A percentile compares a stretch with the other conserved stretches of the same genome.
phyloP scores from a whole-genome alignment of 2,888 invertebrate genomes.

The Falcaria lacertinaria region DNA sequence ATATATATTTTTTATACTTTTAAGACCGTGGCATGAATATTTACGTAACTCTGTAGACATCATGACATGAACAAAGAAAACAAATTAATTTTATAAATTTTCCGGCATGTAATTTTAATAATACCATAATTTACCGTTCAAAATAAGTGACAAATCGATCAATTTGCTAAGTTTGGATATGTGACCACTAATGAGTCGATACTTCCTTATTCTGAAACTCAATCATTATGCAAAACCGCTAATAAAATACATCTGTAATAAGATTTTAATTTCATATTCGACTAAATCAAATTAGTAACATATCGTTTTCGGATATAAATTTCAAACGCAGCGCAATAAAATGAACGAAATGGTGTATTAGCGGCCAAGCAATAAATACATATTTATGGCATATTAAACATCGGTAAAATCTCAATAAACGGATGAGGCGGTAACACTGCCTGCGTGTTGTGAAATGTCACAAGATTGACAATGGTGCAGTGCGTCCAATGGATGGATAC shows the following conservation, averaged over 20 bases:
- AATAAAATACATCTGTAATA: conserved; percentile 56
- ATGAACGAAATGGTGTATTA: conserved; percentile 68
- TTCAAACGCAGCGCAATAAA: conserved; percentile 59
- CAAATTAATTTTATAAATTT: not conserved
- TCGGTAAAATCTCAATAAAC: conserved; percentile 68
- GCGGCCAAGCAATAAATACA: conserved; percentile 62
- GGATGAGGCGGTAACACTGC: conserved; percentile 38
- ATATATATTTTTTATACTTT: too few relatives aligned
- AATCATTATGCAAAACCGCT: conserved; percentile 41
- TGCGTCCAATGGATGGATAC: not conserved
- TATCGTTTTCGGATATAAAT: conserved; percentile 59
- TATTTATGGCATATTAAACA: conserved; percentile 71
- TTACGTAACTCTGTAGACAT: too few relatives aligned
- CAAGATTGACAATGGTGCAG: conserved; percentile 32
- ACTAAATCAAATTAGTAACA: conserved; percentile 64
- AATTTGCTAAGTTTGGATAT: not conserved
- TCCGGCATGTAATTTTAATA: not conserved
- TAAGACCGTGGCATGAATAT: too few relatives aligned
- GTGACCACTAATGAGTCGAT: not conserved
- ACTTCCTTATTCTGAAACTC: conserved; percentile 22
- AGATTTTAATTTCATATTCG: conserved; percentile 58
- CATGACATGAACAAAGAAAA: not conserved
- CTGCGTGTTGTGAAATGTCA: conserved; percentile 49
- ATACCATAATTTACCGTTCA: not conserved
- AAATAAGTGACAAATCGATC: not conserved